Percentiles rank a stretch among this genome's conserved stretches.
phyloP scores from a whole-genome alignment of 2,113 vertebrate species.

The Salvator merianae region DNA sequence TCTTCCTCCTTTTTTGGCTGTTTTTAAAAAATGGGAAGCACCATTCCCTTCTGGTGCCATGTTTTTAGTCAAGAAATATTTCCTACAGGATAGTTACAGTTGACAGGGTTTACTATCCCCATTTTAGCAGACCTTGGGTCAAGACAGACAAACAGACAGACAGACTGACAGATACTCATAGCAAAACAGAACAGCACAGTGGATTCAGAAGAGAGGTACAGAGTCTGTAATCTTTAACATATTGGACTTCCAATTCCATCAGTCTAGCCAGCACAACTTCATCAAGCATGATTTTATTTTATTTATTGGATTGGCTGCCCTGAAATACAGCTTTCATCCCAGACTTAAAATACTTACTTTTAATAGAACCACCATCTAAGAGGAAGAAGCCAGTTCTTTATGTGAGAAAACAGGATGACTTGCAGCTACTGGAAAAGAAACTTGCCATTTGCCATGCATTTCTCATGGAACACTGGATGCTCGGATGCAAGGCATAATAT shows the following conservation, averaged over 20 bases:
- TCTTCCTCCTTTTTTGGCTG: constrained; percentile 50
- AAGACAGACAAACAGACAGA: constrained; percentile 12
- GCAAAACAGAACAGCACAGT: constrained; percentile 36
- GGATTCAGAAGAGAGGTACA: neutral
- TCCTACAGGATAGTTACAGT: constrained; percentile 26
- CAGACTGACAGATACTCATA: neutral
- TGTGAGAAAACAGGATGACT: constrained; percentile 29
- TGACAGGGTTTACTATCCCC: constrained; percentile 29
- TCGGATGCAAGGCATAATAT: constrained; percentile 35
- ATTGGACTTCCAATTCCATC: too few relatives aligned
- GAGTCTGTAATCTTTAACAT: too few relatives aligned
- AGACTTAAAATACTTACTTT: constrained; percentile 28
- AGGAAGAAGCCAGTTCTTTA: constrained; percentile 37
- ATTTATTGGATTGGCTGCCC: too few relatives aligned
- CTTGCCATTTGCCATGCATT: constrained; percentile 47
- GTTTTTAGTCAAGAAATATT: constrained; percentile 13
- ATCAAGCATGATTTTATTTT: too few relatives aligned
- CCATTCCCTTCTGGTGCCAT: neutral
- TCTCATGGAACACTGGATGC: constrained; percentile 43
- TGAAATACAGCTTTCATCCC: too few relatives aligned
- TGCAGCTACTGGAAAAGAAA: constrained; percentile 26
- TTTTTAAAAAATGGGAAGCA: constrained; percentile 18
- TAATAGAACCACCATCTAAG: constrained; percentile 34
- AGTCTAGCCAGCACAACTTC: too few relatives aligned
- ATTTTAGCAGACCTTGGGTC: constrained; percentile 34